Percentiles rank a stretch among this genome's conserved stretches.
phyloP scores from a whole-genome alignment of 2,113 vertebrate genomes.

The Brachirus orientalis region DNA sequence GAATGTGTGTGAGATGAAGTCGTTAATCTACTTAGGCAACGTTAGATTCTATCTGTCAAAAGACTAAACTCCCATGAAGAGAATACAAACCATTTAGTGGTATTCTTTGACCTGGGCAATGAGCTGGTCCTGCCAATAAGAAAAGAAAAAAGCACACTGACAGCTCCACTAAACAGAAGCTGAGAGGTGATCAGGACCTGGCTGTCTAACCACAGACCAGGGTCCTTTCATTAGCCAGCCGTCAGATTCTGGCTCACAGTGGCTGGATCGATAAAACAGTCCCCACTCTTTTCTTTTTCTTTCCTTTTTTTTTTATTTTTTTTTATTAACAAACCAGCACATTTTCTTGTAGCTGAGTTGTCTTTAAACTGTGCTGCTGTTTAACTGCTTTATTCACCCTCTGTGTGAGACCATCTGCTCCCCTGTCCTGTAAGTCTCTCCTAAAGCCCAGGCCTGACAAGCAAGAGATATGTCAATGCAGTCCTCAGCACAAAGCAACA shows the following conservation, averaged over 20 bases:
- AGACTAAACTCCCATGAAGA: conserved; percentile 56
- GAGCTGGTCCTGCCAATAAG: conserved; percentile 52
- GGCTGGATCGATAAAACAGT: conserved; percentile 84
- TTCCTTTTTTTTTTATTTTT: conserved; percentile 58
- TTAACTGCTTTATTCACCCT: conserved; percentile 89
- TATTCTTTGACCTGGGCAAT: conserved; percentile 67
- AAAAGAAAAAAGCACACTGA: conserved; percentile 31
- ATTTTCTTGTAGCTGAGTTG: conserved; percentile 83
- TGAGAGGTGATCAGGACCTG: conserved; percentile 64
- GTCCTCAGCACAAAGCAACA: conserved; percentile 97
- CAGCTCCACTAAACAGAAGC: conserved; percentile 58
- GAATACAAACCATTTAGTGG: conserved; percentile 59
- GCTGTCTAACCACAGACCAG: conserved; percentile 53
- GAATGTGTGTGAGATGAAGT: conserved; percentile 61
- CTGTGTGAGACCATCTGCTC: conserved; percentile 91
- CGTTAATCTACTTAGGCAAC: conserved; percentile 69
- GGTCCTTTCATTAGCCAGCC: conserved; percentile 77
- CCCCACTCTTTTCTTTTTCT: conserved; percentile 46
- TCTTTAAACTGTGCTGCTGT: conserved; percentile 82
- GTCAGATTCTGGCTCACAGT: conserved; percentile 66
- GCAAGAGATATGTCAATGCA: conserved; percentile 94
- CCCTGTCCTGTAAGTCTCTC: conserved; percentile 88
- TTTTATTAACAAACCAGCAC: conserved; percentile 87
- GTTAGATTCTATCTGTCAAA: conserved; percentile 67
- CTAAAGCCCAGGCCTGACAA: conserved; percentile 93